Conservation (phyloP, 2,888 invertebrate genomes). For the Chironomus riparius region DNA sequence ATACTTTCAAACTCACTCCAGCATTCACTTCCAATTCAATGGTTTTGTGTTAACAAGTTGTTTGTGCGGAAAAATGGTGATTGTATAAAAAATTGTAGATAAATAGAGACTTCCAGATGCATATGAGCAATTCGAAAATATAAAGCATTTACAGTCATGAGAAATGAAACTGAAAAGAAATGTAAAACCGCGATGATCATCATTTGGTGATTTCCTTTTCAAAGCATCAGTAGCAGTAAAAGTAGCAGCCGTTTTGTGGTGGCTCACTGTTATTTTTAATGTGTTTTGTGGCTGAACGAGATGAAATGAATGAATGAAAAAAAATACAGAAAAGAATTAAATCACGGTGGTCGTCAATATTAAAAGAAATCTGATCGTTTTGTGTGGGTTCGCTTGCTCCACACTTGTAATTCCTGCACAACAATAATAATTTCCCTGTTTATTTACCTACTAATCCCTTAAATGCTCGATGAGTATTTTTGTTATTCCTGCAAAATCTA, state of each 20-base stretch:
- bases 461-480: background rate
- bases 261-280: too few species aligned
- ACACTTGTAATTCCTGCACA: background rate
- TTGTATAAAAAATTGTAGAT: background rate
- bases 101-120: too few species aligned
- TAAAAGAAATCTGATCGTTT: constrained; percentile 17
- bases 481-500: background rate
- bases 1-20: too few species aligned
- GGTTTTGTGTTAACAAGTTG: constrained; percentile 18
- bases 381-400: constrained; percentile 13
- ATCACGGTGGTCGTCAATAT: constrained; percentile 14
- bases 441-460: background rate
- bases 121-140: too few species aligned
- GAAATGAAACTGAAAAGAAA: too few species aligned
- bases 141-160: too few species aligned
- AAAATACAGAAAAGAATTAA: background rate
- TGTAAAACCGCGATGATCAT: background rate
- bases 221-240: background rate
- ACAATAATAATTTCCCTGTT: background rate
- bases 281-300: too few species aligned
- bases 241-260: too few species aligned
- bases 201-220: constrained; percentile 12
- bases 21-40: constrained; percentile 3
- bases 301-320: background rate
- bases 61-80: background rate